Base-by-base conservation (phyloP, 37 sponge, comb jelly and placozoan genomes). In the Ephydatia muelleri region DNA sequence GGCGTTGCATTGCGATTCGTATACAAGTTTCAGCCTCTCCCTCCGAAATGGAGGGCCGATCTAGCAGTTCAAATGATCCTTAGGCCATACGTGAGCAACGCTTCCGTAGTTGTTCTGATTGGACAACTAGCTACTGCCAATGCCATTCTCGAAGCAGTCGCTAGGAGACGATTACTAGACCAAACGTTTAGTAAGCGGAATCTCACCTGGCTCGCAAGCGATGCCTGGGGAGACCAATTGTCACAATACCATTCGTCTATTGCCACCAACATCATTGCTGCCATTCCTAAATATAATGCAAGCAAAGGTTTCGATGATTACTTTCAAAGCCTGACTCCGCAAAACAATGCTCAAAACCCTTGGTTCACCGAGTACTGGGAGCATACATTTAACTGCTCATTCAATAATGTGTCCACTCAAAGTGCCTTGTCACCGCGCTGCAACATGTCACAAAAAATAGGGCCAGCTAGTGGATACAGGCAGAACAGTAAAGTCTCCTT, bases 161-260 rank as follows among this genome's bases (percentile, higher is more conserved):
- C 37, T 38, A 75, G 80, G 40, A 84, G 77, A 14, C 38, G 38
- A 36, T 37, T 14, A 38, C 14, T 30, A 4, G 82, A 80, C 39
- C 36, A 66, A 6, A 23, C 23, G 6, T 70, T 83, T 25, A 5
- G 4, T 5, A 47, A 79, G 37, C 14, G 43, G 38, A 23, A n/a
- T 16, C 25, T 93, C 43, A 88, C 85, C 13, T 94, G 86, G 84
- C 88, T 94, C n/a, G 95, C 80, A 5, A 87, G 83, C 39, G 95
- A 94, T 92, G 81, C 87, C 21, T 92, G 92, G 92, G 95, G 81
- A 0, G 93, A 86, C 38, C 34, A 22, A 4, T 70, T 86, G 2
- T 64, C 67, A 11, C 30, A 29, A 6, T n/a, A 79, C n/a, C n/a
- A n/a, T n/a, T 0, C 49, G 38, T 38, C 33, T 16, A 73, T 85